Base-by-base conservation (phyloP, 2,113 vertebrate species). In the Daboia siamensis region DNA sequence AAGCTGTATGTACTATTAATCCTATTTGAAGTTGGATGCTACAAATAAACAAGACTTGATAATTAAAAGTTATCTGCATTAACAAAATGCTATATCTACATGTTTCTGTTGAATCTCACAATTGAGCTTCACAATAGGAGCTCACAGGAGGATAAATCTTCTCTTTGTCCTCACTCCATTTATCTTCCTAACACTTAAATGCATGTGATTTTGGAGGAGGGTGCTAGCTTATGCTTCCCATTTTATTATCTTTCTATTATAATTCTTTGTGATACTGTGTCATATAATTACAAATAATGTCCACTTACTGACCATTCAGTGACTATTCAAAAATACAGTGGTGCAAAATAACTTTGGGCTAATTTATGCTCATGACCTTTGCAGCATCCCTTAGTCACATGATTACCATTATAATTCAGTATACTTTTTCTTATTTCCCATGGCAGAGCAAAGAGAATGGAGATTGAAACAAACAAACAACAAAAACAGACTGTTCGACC, bases 1-100 rank as follows among this genome's bases (percentile, higher is more conserved):
- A 99, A 97, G 98, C 99, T 96, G 99, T 99, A 98, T 89, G 99
- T 98, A 93, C 93, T 74, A 29, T 88, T 1, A 91, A 93, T 93
- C 9, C 33, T 33, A 24, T 87, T 46, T 69, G 52, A 33, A 24
- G 21, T 48, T 17, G 54, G 7, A 86, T 15, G 15, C 57, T n/a
- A 17, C 84, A 55, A 56, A 90, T 90, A 56, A 84, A 39, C 52
- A 33, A 39, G 85, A 51, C 48, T 64, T 86, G 44, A 29, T 54
- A 91, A 85, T 55, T 33, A 48, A 90, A 52, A 26, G 39, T 51
- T 61, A 52, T 9, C 46, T 52, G 48, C 46, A 29, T n/a, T n/a
- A 90, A 33, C 5, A n/a, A 52, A 56, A 33, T n/a, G 51, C 26
- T 54, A 90, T 20, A 29, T 23, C 85, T 46, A 20, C 46, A 15